These are phyloP conservation scores for Ifrita kowaldi DNA, from an alignment of 2,113 vertebrate species.

Conservation along the genomic window DNA sequence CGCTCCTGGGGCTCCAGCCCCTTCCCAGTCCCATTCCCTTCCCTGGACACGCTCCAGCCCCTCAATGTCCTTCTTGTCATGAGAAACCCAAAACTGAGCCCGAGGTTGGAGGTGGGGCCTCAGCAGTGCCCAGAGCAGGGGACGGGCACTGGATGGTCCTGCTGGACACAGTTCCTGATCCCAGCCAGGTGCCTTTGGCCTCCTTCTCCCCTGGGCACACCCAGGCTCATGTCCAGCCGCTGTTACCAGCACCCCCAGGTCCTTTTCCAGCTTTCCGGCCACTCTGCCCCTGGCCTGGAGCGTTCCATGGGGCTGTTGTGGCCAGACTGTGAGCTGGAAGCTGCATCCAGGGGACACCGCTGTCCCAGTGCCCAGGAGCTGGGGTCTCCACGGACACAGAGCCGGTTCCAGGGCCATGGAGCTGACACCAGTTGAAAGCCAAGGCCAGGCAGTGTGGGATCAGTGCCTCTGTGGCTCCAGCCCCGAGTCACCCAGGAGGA, in stretches of 20 bases:
- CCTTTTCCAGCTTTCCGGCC: not conserved
- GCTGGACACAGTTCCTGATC: not conserved
- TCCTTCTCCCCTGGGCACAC: not conserved
- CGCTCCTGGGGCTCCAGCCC: accelerated
- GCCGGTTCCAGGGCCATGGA: accelerated
- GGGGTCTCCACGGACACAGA: accelerated
- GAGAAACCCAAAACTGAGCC: not conserved
- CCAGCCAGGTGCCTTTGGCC: not conserved
- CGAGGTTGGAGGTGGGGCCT: not conserved
- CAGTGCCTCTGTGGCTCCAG: not conserved
- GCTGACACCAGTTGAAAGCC: accelerated
- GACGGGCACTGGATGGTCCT: no score
- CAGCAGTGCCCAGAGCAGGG: not conserved
- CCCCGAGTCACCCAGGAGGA: not conserved
- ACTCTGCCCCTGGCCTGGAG: not conserved
- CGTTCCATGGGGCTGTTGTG: not conserved
- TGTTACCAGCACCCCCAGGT: not conserved
- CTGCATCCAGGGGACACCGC: not conserved
- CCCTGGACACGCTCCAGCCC: not conserved
- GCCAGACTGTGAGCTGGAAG: no score
- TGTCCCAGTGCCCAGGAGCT: not conserved
- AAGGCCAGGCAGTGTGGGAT: accelerated
- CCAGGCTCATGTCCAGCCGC: not conserved
- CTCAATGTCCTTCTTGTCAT: not conserved
- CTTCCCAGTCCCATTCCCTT: accelerated